These are phyloP conservation scores for Xiphophorus birchmanni DNA, from an alignment of 2,797 vertebrate species.

Conservation along the genomic window DNA sequence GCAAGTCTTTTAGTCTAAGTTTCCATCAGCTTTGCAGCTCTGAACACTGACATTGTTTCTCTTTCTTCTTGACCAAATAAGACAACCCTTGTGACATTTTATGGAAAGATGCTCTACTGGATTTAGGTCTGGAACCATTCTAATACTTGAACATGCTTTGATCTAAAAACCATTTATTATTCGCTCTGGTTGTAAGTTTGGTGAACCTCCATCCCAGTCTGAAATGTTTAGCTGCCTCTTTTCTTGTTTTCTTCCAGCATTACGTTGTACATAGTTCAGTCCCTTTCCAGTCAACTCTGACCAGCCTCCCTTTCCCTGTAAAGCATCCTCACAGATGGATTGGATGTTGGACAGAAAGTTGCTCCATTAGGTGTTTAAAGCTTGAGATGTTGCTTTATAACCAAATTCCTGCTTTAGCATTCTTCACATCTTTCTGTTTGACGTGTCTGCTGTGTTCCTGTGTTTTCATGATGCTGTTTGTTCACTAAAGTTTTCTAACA, in stretches of 20 bases:
- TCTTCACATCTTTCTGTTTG: not conserved
- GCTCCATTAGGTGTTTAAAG: not conserved
- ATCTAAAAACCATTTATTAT: not conserved
- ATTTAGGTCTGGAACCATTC: not conserved
- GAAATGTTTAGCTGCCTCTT: not conserved
- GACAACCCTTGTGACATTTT: not conserved
- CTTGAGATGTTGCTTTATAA: not conserved
- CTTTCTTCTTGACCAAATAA: not conserved
- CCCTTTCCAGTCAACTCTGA: not conserved
- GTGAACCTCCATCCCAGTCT: not conserved
- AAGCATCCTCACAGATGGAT: not conserved
- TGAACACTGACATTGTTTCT: not conserved
- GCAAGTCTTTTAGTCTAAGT: not conserved
- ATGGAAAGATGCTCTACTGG: not conserved
- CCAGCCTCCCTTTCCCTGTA: not conserved
- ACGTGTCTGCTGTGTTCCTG: not conserved
- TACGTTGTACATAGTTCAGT: not conserved
- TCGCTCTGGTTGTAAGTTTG: not conserved
- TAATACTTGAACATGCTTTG: not conserved
- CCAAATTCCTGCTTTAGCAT: not conserved
- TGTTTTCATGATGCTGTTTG: not conserved
- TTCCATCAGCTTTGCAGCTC: not conserved
- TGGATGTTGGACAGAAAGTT: not conserved
- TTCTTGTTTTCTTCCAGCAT: not conserved
- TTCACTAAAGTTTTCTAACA: not conserved